Percentiles rank a stretch among this genome's conserved stretches.
phyloP scores from a whole-genome alignment of 2,113 vertebrate genomes.

The Neogobius melanostomus region DNA sequence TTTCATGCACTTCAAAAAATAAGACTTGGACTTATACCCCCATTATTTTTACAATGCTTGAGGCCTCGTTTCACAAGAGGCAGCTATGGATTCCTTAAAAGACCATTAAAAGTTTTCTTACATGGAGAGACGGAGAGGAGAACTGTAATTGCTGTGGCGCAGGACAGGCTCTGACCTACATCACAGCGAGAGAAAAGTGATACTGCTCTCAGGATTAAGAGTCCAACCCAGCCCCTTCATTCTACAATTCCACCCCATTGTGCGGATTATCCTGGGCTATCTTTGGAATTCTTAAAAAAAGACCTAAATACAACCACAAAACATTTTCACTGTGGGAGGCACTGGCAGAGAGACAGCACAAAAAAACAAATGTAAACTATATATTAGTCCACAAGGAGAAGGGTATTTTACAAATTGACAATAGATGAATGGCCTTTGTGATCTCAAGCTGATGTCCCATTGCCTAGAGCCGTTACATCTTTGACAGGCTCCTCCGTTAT shows the following conservation, averaged over 20 bases:
- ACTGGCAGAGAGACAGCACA: slow-evolving; percentile 7
- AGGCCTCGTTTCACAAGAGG: background rate
- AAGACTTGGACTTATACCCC: too few species aligned
- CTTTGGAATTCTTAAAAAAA: slow-evolving; percentile 56
- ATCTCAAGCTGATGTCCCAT: slow-evolving; percentile 18
- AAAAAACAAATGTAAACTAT: background rate
- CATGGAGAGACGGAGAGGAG: slow-evolving; percentile 12
- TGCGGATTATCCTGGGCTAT: slow-evolving; percentile 63
- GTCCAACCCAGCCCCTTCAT: slow-evolving; percentile 48
- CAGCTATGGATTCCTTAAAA: slow-evolving; percentile 18
- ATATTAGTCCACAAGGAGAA: background rate
- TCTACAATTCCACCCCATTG: slow-evolving; percentile 55
- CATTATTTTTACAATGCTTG: background rate
- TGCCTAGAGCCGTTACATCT: slow-evolving; percentile 36
- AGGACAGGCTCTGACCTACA: slow-evolving; percentile 67
- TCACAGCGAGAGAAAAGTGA: slow-evolving; percentile 68
- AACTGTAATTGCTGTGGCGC: slow-evolving; percentile 47
- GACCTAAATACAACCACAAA: slow-evolving; percentile 40
- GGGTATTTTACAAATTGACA: too few species aligned
- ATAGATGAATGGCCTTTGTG: too few species aligned
- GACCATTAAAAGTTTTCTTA: slow-evolving; percentile 37
- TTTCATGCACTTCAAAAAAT: background rate
- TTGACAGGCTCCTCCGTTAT: slow-evolving; percentile 63
- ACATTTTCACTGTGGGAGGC: slow-evolving; percentile 32
- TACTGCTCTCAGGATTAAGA: slow-evolving; percentile 69